Evolutionary conservation across 2,797 vertebrate genomes (phyloP), one percentile per base, ranked within the genome.

Genomic region (Centropyge bicolor): DNA sequence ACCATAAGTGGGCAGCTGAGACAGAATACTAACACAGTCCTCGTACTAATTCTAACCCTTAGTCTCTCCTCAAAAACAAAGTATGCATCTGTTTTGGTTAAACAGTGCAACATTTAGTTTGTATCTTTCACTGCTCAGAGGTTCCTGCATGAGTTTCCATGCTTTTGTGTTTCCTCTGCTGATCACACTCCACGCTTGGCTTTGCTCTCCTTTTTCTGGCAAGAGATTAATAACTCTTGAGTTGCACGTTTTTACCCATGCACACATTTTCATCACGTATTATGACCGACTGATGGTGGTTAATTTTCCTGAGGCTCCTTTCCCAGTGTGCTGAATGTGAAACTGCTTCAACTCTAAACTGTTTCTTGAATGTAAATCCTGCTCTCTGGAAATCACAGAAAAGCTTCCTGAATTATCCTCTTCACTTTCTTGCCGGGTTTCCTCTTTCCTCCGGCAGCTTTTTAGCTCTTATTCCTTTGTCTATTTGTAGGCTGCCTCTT

Each of bases 361-460:
- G 22, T 56, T 54, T 72, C 49, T 75, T 68, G 13, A 67, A 27
- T 31, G 27, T n/a, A 46, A 65, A 20, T 60, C 31, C 20, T 60
- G 36, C 49, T 77, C 46, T 69, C 11, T 63, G 17, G 20, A 16
- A 73, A 51, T 71, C 54, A 45, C 51, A 46, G 14, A 71, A 54
- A 41, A 51, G 31, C 63, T 63, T n/a, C 56, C 22, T 62, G 56
- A 72, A 60, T 62, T 35, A 36, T 62, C 65, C 55, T 66, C 52
- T 61, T n/a, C 61, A 40, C 78, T 83, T 74, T 68, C 20, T 80
- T 1, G 43, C 10, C 0, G n/a, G 20, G 2, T 38, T 80, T 45
- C 31, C 24, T 52, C 31, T 76, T 46, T 62, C 67, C 51, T 78
- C 12, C n/a, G 2, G 45, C 67, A 68, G 55, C 81, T 78, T 85